Evolutionary conservation across 2,113 vertebrate species (phyloP).

Genomic region (Ahaetulla prasina): DNA sequence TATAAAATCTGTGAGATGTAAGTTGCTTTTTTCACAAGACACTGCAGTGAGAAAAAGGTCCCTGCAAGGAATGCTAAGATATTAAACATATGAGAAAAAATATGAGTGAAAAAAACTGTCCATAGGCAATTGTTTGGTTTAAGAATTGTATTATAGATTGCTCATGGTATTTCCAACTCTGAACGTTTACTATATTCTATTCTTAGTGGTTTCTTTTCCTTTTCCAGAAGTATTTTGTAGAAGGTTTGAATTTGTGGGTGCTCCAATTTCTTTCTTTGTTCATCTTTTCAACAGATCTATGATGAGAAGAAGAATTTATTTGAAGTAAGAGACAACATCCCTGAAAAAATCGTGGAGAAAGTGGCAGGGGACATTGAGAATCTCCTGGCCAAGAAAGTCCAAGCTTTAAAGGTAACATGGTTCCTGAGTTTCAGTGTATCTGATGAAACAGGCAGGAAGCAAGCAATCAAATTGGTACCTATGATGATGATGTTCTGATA

Average conservation of each 20-base stretch:
- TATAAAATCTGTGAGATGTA: background rate
- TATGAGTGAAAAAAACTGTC: background rate
- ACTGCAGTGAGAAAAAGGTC: background rate
- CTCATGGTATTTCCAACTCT: background rate
- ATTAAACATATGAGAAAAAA: background rate
- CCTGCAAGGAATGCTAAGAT: background rate
- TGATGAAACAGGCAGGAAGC: background rate
- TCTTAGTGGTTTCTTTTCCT: background rate
- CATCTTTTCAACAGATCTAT: slow-evolving; percentile 83
- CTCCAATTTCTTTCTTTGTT: slow-evolving; percentile 37
- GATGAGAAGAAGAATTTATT: slow-evolving; percentile 92
- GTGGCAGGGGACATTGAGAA: slow-evolving; percentile 93
- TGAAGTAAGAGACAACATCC: slow-evolving; percentile 90
- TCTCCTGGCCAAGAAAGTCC: slow-evolving; percentile 93
- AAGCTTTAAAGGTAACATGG: slow-evolving; percentile 89
- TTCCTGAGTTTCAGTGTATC: background rate
- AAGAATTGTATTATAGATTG: background rate
- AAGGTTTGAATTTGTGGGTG: background rate
- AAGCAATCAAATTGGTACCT: background rate
- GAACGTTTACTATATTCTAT: background rate
- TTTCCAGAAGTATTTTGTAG: background rate
- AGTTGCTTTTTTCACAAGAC: background rate
- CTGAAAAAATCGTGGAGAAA: slow-evolving; percentile 90
- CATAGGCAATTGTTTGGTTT: background rate
- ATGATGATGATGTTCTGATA: background rate